Base-by-base conservation (phyloP, 2,888 invertebrate species). In the Leistus spinibarbis region DNA sequence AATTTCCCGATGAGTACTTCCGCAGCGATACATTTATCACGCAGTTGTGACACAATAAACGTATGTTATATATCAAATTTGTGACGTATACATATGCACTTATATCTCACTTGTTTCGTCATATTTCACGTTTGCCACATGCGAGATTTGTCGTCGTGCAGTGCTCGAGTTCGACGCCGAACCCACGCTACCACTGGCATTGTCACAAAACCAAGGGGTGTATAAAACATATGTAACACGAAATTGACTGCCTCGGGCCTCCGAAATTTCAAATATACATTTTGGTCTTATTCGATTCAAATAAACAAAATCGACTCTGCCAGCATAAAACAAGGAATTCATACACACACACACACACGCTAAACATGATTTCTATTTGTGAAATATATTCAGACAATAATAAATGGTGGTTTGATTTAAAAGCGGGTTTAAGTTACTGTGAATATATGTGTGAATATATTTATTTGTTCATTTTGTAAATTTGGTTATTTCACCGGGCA, bases 121-220 rank as follows among this genome's bases (percentile, higher is more conserved):
- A 73, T 73, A 73, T 73, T 73, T 73, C 73, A 73, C 73, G 67
- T 73, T 73, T 73, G 73, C 67, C 73, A 73, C 73, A 73, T 67
- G 17, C 53, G 57, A 73, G 73, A 66, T 73, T 73, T 73, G 73
- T 73, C 62, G 19, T 60, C 62, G 19, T 60, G 22, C 60, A 22
- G n/a, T 40, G 40, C 13, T 40, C 40, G 40, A 40, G 40, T 7
- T 40, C 13, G 17, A 60, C 60, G 20, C 60, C 9, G 20, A 16
- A 19, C 17, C 19, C 7, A 60, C 5, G n/a, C 17, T n/a, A 4
- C 20, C 10, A 20, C 7, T 60, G 60, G 22, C 13, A 54, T 20
- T 22, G 60, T 20, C 60, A 60, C 10, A n/a, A 60, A 60, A 60
- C 19, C 2, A 60, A 60, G 22, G 13, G 60, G 10, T 60, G 17